A percentile compares a stretch with the other conserved stretches of the same genome.
These are phyloP conservation scores for Calonectris borealis DNA, from an alignment of 2,113 vertebrate genomes.

Conservation along the genomic window DNA sequence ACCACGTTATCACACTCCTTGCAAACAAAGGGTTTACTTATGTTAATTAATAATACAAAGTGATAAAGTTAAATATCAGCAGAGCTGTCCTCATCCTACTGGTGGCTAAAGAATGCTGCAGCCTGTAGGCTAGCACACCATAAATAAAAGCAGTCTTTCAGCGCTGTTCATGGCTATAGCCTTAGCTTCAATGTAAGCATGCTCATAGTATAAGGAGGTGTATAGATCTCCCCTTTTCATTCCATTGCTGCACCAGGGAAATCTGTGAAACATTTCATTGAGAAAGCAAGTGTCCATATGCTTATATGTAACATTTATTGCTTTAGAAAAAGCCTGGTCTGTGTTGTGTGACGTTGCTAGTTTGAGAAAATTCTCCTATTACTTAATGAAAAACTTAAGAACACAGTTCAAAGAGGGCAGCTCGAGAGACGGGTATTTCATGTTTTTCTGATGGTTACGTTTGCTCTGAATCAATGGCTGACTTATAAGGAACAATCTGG, in stretches of 20 bases:
- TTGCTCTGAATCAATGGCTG: neutral
- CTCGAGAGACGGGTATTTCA: rapidly evolving
- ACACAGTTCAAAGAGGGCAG: neutral
- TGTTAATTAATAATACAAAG: neutral
- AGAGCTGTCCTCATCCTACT: neutral
- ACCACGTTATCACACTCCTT: neutral
- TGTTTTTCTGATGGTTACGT: neutral
- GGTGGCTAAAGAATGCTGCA: neutral
- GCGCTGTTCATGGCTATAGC: neutral
- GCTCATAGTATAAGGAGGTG: neutral
- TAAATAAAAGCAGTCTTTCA: neutral
- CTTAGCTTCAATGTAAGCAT: neutral
- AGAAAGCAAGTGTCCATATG: neutral
- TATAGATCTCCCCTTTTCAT: neutral
- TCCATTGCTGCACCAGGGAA: neutral
- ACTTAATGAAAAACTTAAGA: neutral
- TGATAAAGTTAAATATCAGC: neutral
- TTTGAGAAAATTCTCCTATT: neutral
- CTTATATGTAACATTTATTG: neutral
- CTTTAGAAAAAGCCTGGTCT: neutral
- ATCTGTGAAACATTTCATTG: neutral
- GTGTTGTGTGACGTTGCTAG: neutral
- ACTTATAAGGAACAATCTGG: neutral
- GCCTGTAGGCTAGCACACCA: neutral
- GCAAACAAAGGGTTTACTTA: neutral